Evolutionary conservation across 1,140 invertebrate genomes (phyloP), one percentile per base, ranked within the genome.

Genomic region (Musca domestica): DNA sequence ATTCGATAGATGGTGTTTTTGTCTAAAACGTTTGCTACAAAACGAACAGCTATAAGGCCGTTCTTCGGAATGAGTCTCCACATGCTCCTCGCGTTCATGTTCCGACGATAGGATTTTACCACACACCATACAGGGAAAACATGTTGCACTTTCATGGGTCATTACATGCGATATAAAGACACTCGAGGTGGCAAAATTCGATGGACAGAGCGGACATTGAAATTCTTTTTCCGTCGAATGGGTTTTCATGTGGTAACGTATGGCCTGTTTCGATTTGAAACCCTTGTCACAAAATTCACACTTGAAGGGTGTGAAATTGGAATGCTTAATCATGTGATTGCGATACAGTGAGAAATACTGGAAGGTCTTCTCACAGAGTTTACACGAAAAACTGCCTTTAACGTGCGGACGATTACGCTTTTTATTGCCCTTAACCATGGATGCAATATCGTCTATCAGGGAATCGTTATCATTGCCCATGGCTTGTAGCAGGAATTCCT

Each of bases 161-260:
- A 69, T 15, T 12, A 67, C 63, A 49, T 71, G 70, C 7, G 58
- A 22, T 19, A 67, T 66, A 47, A 71, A 67, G 51, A 69, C 58
- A 58, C 49, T 64, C 19, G 64, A 52, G 0, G 64, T 66, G 15
- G 30, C 46, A n/a, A 54, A 71, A 6, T 51, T 64, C 5, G 78
- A 71, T 1, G 83, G 83, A 74, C 86, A 87, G 61, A 83, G 75
- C 5, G 76, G 74, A 71, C 86, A 87, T 56, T 81, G 79, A 74
- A 84, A 86, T 6, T 85, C 85, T 67, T 85, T 82, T 74, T 87
- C 85, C 61, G 85, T 85, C 0, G 85, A 87, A 76, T 87, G 86
- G 0, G 85, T 86, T 25, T 86, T 75, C 73, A 86, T 83, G 72
- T 87, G 86, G 71, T 85, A 86, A 67, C 78, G 81, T 46, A 86